These are phyloP conservation scores for Euproctis similis DNA, from an alignment of 2,888 invertebrate species.

Conservation along the genomic window DNA sequence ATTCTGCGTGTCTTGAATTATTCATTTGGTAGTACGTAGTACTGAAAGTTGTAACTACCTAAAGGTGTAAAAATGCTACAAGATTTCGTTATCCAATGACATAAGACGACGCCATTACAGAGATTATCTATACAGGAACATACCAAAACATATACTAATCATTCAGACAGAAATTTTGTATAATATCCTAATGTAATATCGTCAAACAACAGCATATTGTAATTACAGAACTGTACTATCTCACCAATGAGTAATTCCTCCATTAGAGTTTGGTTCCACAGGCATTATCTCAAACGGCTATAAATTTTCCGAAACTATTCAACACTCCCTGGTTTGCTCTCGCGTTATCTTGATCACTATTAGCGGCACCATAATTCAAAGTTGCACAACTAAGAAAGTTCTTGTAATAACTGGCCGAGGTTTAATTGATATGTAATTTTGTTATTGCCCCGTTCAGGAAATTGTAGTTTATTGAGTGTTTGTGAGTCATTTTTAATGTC, in stretches of 20 bases:
- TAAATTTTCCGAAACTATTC: slow-evolving; percentile 39
- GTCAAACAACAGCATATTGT: too few species aligned
- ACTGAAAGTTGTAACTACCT: background rate
- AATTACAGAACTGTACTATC: too few species aligned
- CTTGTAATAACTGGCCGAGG: slow-evolving; percentile 26
- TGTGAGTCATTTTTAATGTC: background rate
- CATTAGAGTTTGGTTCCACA: slow-evolving; percentile 21
- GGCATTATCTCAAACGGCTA: slow-evolving; percentile 29
- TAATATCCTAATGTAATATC: too few species aligned
- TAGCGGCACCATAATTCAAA: slow-evolving; percentile 44
- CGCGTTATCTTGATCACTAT: slow-evolving; percentile 45
- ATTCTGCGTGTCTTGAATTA: slow-evolving; percentile 42
- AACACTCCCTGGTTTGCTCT: slow-evolving; percentile 27
- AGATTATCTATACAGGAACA: too few species aligned
- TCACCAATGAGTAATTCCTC: slow-evolving; percentile 5
- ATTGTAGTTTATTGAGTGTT: slow-evolving; percentile 5
- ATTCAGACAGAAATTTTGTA: too few species aligned
- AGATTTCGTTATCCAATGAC: too few species aligned
- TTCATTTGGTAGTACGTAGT: slow-evolving; percentile 28
- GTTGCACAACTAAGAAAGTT: slow-evolving; percentile 38
- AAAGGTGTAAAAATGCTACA: too few species aligned
- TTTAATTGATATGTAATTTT: slow-evolving; percentile 35
- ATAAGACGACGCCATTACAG: too few species aligned
- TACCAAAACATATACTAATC: too few species aligned
- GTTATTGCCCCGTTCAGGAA: slow-evolving; percentile 21